Percentiles rank a stretch among this genome's conserved stretches.
phyloP scores from a whole-genome alignment of 2,113 vertebrate species.

The Microcebus murinus region DNA sequence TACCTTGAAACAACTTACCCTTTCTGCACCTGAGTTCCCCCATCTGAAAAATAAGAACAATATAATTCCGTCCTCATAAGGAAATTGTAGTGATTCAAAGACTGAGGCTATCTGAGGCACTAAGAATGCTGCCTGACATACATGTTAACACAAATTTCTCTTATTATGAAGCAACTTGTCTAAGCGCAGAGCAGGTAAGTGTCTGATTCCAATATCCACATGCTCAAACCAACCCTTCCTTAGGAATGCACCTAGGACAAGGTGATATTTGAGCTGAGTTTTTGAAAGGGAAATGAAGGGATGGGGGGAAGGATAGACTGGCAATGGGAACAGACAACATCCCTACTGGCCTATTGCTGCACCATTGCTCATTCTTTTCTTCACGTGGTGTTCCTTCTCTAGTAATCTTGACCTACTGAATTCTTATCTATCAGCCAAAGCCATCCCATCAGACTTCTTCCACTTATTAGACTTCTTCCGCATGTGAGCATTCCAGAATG shows the following conservation, averaged over 20 bases:
- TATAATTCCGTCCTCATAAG: neutral
- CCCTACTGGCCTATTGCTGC: fast-evolving
- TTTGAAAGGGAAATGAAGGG: neutral
- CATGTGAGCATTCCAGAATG: too few relatives aligned
- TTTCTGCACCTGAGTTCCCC: neutral
- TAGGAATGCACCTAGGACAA: neutral
- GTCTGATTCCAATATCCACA: neutral
- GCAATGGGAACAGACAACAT: neutral
- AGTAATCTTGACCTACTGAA: neutral
- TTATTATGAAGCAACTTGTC: neutral
- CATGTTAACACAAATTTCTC: neutral
- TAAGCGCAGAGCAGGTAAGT: neutral
- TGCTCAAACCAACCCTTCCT: neutral
- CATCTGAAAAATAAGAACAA: neutral
- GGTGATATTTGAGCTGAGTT: neutral
- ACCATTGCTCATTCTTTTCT: neutral
- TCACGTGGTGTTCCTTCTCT: neutral
- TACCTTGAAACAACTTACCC: neutral
- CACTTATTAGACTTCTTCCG: too few relatives aligned
- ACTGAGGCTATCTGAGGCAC: neutral
- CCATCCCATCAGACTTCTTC: neutral
- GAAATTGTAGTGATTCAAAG: neutral
- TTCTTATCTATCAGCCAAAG: neutral
- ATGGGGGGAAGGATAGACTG: too few relatives aligned
- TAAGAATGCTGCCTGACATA: neutral